A percentile compares a stretch with the other conserved stretches of the same genome.
These are phyloP conservation scores for Anguilla anguilla DNA, from an alignment of 2,797 vertebrate genomes.

Conservation along the genomic window DNA sequence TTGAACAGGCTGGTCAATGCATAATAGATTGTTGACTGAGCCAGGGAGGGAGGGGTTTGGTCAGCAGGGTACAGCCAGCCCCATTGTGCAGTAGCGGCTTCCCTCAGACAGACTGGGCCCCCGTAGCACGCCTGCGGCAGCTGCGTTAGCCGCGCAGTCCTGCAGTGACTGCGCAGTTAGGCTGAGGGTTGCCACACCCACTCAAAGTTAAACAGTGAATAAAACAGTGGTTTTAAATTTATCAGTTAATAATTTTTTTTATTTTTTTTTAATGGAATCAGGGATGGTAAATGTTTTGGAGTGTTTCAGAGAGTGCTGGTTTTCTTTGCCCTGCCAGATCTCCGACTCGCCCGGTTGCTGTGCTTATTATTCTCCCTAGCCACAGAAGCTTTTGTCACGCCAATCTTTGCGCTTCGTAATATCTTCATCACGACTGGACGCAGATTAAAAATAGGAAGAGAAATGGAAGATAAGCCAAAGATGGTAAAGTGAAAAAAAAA, in stretches of 20 bases:
- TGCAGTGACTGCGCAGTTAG: not conserved
- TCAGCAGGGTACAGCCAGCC: not conserved
- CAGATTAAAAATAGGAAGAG: constrained; percentile 42
- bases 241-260: not conserved
- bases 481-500: constrained; percentile 30
- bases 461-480: constrained; percentile 45
- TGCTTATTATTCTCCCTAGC: constrained; percentile 68
- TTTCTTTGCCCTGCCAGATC: constrained; percentile 41
- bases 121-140: not conserved
- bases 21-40: not conserved
- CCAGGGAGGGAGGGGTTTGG: not conserved
- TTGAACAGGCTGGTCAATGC: too few species aligned
- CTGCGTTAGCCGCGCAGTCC: too few species aligned
- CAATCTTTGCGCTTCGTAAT: constrained; percentile 65
- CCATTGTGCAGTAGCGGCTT: not conserved
- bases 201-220: not conserved
- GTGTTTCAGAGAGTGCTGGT: constrained; percentile 21
- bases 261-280: not conserved
- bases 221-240: not conserved
- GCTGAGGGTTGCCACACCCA: not conserved
- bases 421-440: constrained; percentile 61
- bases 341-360: constrained; percentile 44
- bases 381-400: constrained; percentile 60
- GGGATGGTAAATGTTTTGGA: not conserved
- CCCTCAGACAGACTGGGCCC: not conserved